Base-by-base conservation (phyloP, 1,140 invertebrate species). In the Anoplophora glabripennis region DNA sequence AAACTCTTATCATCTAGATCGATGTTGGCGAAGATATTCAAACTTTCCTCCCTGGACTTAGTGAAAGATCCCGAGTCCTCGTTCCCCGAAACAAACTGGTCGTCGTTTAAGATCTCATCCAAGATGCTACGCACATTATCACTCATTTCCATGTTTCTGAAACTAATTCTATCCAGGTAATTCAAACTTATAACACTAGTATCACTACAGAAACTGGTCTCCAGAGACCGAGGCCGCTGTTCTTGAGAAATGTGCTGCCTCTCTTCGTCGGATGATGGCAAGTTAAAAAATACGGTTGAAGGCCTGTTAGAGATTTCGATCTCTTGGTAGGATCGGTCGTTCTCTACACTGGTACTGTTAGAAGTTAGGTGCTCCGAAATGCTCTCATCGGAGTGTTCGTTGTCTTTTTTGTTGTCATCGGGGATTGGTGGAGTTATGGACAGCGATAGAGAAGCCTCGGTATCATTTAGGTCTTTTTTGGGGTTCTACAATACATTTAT, bases 251-350 rank as follows among this genome's bases (percentile, higher is more conserved):
- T 46, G 55, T 63, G 42, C 17, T 47, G 38, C 28, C 52, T 54
- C 21, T 53, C 48, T 8, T 64, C 59, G 17, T 28, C 12, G 4
- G 53, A 45, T 52, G 57, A 53, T 7, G 7, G 36, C 7, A 12
- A 54, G 21, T 28, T 28, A 21, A 42, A 40, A 7, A 38, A 12
- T 37, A 21, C 28, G 18, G 9, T 17, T 21, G 38, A 40, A 42
- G 65, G 64, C 28, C 69, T 51, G 57, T 68, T 72, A 15, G 53
- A 51, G 35, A 75, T 66, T 67, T 72, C 66, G 10, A 76, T 74
- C 67, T 76, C 74, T 42, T 70, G 61, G 40, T 70, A 63, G 2
- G 74, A 76, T 17, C 74, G 56, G 58, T 76, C 74, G 62, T 74
- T 70, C 69, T 76, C 72, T 10, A 73, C 51, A 54, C 72, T 74